These are phyloP conservation scores for Pegea sp. DNA, from an alignment of 23 tunicate species.

Conservation along the genomic window DNA sequence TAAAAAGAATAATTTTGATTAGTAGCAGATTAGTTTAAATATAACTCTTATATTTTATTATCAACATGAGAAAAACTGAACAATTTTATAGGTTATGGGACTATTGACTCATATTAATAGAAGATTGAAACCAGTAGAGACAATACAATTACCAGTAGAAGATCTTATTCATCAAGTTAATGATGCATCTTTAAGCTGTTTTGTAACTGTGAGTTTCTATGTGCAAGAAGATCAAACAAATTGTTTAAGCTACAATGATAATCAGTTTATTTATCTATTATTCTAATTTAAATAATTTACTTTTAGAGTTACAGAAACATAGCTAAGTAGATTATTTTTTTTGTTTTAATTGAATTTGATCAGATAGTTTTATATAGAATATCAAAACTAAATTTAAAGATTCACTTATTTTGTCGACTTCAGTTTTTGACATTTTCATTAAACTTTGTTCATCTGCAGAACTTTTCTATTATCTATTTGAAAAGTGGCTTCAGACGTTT, in stretches of 20 bases:
- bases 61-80: neutral
- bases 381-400: too few relatives aligned
- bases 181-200: slow-evolving; percentile 5
- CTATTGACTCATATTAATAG: slow-evolving; percentile 51
- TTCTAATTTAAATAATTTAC: neutral
- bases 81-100: slow-evolving; percentile 25
- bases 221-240: too few relatives aligned
- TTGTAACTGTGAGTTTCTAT: slow-evolving; percentile 26
- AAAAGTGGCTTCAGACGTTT: slow-evolving; percentile 56
- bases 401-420: neutral
- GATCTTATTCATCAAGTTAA: slow-evolving; percentile 29
- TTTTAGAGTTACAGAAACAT: too few relatives aligned
- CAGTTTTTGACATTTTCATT: neutral
- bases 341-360: too few relatives aligned
- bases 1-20: too few relatives aligned
- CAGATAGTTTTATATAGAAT: too few relatives aligned
- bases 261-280: neutral
- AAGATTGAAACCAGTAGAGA: slow-evolving; percentile 26
- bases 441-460: slow-evolving; percentile 12
- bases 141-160: slow-evolving; percentile 39
- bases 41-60: neutral
- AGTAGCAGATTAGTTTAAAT: too few relatives aligned
- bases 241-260: too few relatives aligned
- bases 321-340: too few relatives aligned
- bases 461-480: slow-evolving; percentile 47